Base-by-base conservation (phyloP, 2,113 vertebrate genomes). In the Cyphotilapia sp. region DNA sequence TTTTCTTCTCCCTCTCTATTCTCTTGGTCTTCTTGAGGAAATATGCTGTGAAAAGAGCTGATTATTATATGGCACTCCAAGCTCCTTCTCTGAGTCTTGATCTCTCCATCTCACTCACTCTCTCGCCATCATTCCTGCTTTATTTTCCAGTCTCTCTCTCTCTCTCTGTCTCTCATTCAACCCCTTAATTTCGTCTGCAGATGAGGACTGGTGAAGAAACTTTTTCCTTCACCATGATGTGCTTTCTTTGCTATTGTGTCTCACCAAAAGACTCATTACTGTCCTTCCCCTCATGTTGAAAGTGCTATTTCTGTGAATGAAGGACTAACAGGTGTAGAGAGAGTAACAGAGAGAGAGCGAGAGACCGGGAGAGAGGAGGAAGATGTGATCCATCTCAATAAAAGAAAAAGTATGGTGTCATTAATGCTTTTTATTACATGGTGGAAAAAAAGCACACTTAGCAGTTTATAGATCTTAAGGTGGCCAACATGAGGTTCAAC, bases 1-100 rank as follows among this genome's bases (percentile, higher is more conserved):
- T 91, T 91, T 92, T 91, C 87, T 85, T 82, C 63, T 33, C 78
- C 54, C 42, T 56, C 51, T 53, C 89, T 35, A 88, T 90, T 93
- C 91, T 92, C 66, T 83, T 10, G 1, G 80, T 94, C 92, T 91
- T 91, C 93, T 95, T 93, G 89, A 93, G 86, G 93, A 95, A 93
- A 89, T 93, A 78, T 88, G 85, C 85, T 81, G 84, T 92, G 91
- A 94, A 94, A 95, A 87, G 93, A 95, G 85, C 87, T 94, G 94
- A 95, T 96, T 94, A 95, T 94, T 94, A 92, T 89, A 94, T 89
- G 91, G 89, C 92, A 95, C 95, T 95, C 93, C 90, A 90, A 90
- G 91, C 88, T 92, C 83, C 90, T 87, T 92, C 90, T 91, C 85
- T 85, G 81, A 94, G 89, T 91, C 86, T 85, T 87, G 92, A 93